Evolutionary conservation across 2,888 invertebrate genomes (phyloP).

Genomic region (Criorhina ranunculi): DNA sequence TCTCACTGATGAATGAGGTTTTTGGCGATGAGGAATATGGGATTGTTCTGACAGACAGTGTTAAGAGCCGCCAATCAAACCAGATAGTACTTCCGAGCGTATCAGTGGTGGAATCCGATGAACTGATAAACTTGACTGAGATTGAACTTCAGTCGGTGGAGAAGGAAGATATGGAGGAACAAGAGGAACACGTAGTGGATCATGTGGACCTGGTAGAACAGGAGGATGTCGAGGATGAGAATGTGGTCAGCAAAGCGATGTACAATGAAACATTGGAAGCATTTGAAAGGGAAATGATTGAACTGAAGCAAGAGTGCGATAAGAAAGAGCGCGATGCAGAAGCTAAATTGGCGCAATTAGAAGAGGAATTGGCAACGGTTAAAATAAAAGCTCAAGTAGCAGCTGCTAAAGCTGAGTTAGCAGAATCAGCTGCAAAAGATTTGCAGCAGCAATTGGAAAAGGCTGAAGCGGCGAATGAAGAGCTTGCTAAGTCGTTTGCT

Average conservation of each 20-base stretch:
- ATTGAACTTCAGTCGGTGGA: conserved; percentile 20
- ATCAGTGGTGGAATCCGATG: background rate
- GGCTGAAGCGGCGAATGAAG: background rate
- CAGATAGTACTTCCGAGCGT: background rate
- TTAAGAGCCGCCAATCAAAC: background rate
- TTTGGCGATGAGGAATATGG: conserved; percentile 8
- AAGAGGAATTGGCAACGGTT: conserved; percentile 21
- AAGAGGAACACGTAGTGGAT: no score
- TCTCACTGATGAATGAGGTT: conserved; percentile 6
- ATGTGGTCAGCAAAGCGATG: background rate
- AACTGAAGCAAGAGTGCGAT: conserved; percentile 21
- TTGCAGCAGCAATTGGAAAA: conserved; percentile 17
- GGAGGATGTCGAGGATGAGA: background rate
- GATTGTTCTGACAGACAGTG: background rate
- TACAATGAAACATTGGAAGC: conserved; percentile 21
- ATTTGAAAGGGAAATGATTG: conserved; percentile 16
- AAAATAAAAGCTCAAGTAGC: background rate
- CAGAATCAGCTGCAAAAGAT: conserved; percentile 8
- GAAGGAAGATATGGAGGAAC: no score
- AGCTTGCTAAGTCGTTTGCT: background rate
- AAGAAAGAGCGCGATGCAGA: conserved; percentile 9
- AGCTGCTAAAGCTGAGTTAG: background rate
- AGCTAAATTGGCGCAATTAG: conserved; percentile 7
- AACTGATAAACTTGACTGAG: background rate
- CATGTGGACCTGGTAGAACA: no score